Evolutionary conservation across 2,113 vertebrate species (phyloP).

Genomic region (Verasper variegatus): DNA sequence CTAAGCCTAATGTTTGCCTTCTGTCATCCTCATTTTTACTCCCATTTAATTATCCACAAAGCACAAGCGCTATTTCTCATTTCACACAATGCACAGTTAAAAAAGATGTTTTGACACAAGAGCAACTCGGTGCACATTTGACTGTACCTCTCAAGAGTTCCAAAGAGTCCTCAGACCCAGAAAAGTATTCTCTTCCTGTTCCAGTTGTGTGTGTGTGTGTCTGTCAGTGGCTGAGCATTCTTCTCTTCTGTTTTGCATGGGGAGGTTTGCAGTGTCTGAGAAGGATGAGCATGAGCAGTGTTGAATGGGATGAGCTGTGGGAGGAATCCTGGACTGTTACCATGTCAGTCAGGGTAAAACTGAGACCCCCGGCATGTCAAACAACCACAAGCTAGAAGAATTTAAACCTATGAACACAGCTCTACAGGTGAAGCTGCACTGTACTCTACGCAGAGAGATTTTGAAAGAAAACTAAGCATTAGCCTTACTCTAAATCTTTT

Average conservation of each 20-base stretch:
- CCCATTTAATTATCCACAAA: constrained; percentile 16
- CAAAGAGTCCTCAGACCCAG: constrained; percentile 1
- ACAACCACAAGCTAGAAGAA: constrained; percentile 38
- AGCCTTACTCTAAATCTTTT: neutral
- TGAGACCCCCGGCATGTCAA: constrained; percentile 42
- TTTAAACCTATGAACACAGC: constrained; percentile 32
- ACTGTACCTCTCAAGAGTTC: no score
- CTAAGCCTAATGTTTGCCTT: constrained; percentile 14
- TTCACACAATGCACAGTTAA: constrained; percentile 15
- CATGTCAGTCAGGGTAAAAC: constrained; percentile 50
- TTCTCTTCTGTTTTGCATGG: constrained; percentile 48
- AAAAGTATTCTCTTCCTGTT: constrained; percentile 15
- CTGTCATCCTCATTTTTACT: neutral
- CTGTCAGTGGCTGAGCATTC: constrained; percentile 37
- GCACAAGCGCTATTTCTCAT: constrained; percentile 31
- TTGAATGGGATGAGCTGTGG: constrained; percentile 62
- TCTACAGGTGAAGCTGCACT: neutral
- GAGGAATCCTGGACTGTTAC: constrained; percentile 36
- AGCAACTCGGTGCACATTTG: constrained; percentile 3
- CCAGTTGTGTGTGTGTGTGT: constrained; percentile 28
- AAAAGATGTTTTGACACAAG: constrained; percentile 15
- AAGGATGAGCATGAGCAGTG: constrained; percentile 58
- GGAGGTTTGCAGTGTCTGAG: constrained; percentile 31
- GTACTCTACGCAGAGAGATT: neutral
- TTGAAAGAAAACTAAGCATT: neutral